Base-by-base conservation (phyloP, 2,113 vertebrate species). In the Platysteira castanea region DNA sequence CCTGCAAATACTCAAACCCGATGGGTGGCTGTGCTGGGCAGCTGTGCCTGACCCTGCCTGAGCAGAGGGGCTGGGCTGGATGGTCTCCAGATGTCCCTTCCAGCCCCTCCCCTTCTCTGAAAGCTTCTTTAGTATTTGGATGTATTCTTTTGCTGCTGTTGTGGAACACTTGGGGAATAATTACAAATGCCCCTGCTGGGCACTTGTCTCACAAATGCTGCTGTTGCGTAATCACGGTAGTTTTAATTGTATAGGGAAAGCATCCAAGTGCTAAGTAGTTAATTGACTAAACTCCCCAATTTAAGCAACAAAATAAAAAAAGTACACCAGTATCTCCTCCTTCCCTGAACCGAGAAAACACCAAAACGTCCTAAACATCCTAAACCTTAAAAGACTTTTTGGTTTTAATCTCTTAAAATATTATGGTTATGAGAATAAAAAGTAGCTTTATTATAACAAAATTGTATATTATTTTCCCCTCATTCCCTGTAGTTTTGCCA, bases 231-330 rank as follows among this genome's bases (percentile, higher is more conserved):
- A 90, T 96, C 88, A 53, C 0, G 5, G 84, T 44, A n/a, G 61
- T 73, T 91, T 85, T 94, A 94, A 93, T 95, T 89, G 87, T 82
- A 46, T 71, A 23, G 70, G 78, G 85, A 90, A 80, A 33, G 53
- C n/a, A 47, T 89, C 75, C 85, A 91, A 96, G 82, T 93, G 88
- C 83, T 95, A 85, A 95, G 73, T 69, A 88, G 92, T 85, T 94
- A 96, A 83, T 96, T 94, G 87, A 85, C 82, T 94, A 41, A 87
- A 90, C 49, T 90, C 49, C 61, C 41, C 15, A 15, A 18, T 82
- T 88, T 75, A 79, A 79, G n/a, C 37, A 65, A 42, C 31, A 79
- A 79, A 95, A 82, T 47, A 39, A 95, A 90, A 61, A 61, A 80
- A 75, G 17, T 11, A 24, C 35, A 18, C 20, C 30, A 65, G 18